Percentiles rank a stretch among this genome's conserved stretches.
These are phyloP conservation scores for Hirtodrosophila histrioides DNA, from an alignment of 2,888 invertebrate genomes.

Conservation along the genomic window DNA sequence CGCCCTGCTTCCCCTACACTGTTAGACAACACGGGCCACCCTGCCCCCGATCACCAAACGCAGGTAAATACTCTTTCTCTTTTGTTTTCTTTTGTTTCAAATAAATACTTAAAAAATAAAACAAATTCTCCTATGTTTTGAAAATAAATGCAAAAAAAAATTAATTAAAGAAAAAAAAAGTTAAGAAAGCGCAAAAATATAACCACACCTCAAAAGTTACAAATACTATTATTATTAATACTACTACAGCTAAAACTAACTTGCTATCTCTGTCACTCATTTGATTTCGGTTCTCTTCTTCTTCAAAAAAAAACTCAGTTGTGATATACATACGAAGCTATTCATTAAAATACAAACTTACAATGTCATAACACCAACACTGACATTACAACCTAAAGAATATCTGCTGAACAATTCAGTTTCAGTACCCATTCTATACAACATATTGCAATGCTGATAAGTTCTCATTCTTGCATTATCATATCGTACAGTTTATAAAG, in stretches of 20 bases:
- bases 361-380: conserved; percentile 1
- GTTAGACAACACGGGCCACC: conserved; percentile 94
- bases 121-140: too few species aligned
- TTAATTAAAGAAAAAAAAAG: conserved; percentile 49
- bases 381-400: conserved; percentile 6
- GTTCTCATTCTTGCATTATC: background rate
- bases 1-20: conserved; percentile 94
- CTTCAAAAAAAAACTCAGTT: conserved; percentile 26
- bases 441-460: conserved; percentile 16
- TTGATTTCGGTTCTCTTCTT: conserved; percentile 60
- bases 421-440: conserved; percentile 3
- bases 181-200: conserved; percentile 64
- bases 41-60: conserved; percentile 89
- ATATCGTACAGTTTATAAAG: background rate
- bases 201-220: conserved; percentile 58
- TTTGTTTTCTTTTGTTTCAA: conserved; percentile 68
- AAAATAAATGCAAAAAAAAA: conserved; percentile 51
- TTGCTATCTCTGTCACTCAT: conserved; percentile 68
- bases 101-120: conserved; percentile 63
- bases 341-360: conserved; percentile 24
- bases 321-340: conserved; percentile 38
- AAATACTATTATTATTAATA: conserved; percentile 46
- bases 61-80: conserved; percentile 87
- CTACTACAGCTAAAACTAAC: conserved; percentile 55
- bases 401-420: conserved; percentile 10